Evolutionary conservation across 2,888 invertebrate species (phyloP).

Genomic region (Nasonia oneida): DNA sequence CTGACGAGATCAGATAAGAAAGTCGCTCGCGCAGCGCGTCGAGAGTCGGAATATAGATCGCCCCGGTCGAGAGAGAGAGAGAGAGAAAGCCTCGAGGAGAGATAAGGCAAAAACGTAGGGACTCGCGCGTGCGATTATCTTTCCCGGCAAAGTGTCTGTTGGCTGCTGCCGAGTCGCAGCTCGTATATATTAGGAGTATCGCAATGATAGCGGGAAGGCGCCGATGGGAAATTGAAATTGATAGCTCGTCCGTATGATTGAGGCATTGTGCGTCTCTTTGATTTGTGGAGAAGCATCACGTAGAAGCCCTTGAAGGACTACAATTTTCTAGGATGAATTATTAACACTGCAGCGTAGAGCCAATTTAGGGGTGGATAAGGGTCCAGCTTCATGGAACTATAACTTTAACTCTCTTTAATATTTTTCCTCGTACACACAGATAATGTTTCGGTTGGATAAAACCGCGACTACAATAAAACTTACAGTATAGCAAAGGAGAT

Average conservation of each 20-base stretch:
- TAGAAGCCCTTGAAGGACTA: neutral
- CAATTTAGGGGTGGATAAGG: neutral
- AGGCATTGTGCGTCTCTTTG: neutral
- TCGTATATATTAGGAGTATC: conserved; percentile 5
- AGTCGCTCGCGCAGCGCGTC: neutral
- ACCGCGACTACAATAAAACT: no score
- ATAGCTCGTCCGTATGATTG: conserved; percentile 62
- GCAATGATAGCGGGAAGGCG: conserved; percentile 50
- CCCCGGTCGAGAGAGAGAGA: neutral
- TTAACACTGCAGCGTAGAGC: neutral
- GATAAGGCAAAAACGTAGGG: conserved; percentile 39
- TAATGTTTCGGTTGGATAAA: no score
- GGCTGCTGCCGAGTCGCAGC: neutral
- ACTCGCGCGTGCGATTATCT: conserved; percentile 56
- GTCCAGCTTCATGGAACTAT: neutral
- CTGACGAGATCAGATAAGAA: conserved; percentile 53
- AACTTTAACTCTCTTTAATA: no score
- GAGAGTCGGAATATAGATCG: conserved; percentile 41
- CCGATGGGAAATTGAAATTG: conserved; percentile 69
- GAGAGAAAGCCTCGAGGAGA: neutral
- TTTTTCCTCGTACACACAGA: no score
- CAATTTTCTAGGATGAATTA: neutral
- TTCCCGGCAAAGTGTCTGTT: conserved; percentile 41
- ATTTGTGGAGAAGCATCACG: neutral
- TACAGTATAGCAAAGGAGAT: no score